These are phyloP conservation scores for Hylaea fasciaria DNA, from an alignment of 2,888 invertebrate species.

Conservation along the genomic window DNA sequence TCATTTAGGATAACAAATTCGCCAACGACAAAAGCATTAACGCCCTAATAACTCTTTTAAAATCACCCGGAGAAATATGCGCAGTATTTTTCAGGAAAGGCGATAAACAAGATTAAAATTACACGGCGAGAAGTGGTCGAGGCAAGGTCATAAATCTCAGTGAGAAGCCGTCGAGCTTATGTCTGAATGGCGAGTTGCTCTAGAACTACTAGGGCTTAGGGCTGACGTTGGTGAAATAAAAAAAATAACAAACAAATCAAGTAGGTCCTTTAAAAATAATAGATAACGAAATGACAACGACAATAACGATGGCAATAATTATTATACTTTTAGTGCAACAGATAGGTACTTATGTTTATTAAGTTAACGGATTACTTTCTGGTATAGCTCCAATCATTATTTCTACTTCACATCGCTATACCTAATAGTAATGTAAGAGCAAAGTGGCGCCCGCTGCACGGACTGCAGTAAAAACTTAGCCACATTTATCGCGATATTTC, in stretches of 20 bases:
- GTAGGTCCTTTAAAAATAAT: too few relatives aligned
- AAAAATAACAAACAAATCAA: too few relatives aligned
- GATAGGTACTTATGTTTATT: too few relatives aligned
- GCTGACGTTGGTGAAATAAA: background rate
- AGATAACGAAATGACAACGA: too few relatives aligned
- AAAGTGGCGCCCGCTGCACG: too few relatives aligned
- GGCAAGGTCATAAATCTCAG: conserved; percentile 57
- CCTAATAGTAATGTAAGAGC: too few relatives aligned
- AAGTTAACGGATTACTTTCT: too few relatives aligned
- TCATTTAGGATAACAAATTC: conserved; percentile 24
- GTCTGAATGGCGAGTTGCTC: conserved; percentile 49
- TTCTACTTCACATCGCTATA: too few relatives aligned
- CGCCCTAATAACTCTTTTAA: conserved; percentile 45
- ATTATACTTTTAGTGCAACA: too few relatives aligned
- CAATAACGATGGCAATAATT: too few relatives aligned
- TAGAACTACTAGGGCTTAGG: conserved; percentile 9
- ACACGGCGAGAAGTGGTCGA: conserved; percentile 57
- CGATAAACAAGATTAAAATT: conserved; percentile 75
- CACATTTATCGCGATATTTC: too few relatives aligned
- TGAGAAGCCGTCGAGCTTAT: conserved; percentile 44
- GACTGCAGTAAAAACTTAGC: background rate
- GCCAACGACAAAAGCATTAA: conserved; percentile 39
- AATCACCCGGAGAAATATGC: conserved; percentile 45
- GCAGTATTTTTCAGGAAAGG: conserved; percentile 48
- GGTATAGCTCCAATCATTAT: too few relatives aligned